These are phyloP conservation scores for Gavialis gangeticus DNA, from an alignment of 2,113 vertebrate genomes.

Conservation along the genomic window DNA sequence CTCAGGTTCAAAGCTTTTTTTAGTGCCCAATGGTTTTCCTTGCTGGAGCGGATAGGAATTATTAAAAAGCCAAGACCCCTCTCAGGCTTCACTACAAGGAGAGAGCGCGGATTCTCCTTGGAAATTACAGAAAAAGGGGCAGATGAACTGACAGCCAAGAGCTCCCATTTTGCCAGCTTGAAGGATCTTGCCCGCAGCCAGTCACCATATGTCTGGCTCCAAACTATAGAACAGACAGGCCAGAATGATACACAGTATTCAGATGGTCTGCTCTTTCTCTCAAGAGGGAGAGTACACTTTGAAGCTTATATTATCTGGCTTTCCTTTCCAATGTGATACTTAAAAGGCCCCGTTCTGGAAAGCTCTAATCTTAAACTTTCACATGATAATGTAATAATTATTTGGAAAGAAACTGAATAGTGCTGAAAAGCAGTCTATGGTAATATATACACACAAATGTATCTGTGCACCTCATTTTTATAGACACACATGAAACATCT, in stretches of 20 bases:
- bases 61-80: conserved; percentile 61
- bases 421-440: not conserved
- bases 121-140: conserved; percentile 31
- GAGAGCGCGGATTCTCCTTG: not conserved
- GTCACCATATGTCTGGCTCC: conserved; percentile 64
- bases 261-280: conserved; percentile 22
- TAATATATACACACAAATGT: not conserved
- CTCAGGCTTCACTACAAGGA: conserved; percentile 65
- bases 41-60: conserved; percentile 51
- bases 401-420: not conserved
- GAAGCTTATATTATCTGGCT: not conserved
- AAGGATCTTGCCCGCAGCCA: conserved; percentile 56
- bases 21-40: conserved; percentile 46
- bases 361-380: not conserved
- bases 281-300: not conserved
- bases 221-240: conserved; percentile 43
- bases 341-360: not conserved
- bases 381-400: not conserved
- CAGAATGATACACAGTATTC: conserved; percentile 35
- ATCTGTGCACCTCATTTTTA: not conserved
- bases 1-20: conserved; percentile 52
- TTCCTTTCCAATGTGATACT: not conserved
- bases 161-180: conserved; percentile 58
- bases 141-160: conserved; percentile 63
- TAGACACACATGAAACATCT: not conserved